Evolutionary conservation across 2,113 vertebrate species (phyloP).

Genomic region (Phoenicopterus ruber): DNA sequence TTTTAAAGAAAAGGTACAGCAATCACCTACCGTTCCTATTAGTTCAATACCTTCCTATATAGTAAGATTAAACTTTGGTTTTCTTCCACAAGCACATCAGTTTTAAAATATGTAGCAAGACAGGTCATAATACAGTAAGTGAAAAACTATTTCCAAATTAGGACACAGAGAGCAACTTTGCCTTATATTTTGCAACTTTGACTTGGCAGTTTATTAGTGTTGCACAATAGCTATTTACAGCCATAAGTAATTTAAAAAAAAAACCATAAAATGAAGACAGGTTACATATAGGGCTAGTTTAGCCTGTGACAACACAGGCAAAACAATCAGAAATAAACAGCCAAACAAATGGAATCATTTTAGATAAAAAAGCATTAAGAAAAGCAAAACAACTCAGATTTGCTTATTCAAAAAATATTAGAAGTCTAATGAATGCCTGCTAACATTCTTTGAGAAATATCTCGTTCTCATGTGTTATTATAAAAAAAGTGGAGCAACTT

Average conservation of each 20-base stretch:
- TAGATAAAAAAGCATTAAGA: neutral
- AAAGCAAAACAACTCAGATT: neutral
- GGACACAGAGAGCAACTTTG: neutral
- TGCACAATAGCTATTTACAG: neutral
- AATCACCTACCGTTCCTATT: neutral
- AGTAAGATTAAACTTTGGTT: neutral
- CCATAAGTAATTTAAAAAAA: neutral
- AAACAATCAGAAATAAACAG: neutral
- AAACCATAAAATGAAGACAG: neutral
- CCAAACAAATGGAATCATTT: neutral
- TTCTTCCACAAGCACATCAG: neutral
- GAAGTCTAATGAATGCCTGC: neutral
- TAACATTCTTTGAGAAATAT: neutral
- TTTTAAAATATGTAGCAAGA: neutral
- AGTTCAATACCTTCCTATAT: neutral
- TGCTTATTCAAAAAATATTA: neutral
- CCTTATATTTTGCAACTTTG: neutral
- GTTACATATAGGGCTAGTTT: neutral
- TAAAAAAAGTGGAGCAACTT: neutral
- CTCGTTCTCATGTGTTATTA: neutral
- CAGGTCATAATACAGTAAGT: neutral
- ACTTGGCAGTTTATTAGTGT: neutral
- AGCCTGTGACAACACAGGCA: neutral
- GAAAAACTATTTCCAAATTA: conserved; percentile 38
- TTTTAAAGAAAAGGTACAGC: neutral